Percentiles rank a stretch among this genome's conserved stretches.
Evolutionary conservation across 2,888 invertebrate species (phyloP).

Genomic region (Ectobius pallidus): DNA sequence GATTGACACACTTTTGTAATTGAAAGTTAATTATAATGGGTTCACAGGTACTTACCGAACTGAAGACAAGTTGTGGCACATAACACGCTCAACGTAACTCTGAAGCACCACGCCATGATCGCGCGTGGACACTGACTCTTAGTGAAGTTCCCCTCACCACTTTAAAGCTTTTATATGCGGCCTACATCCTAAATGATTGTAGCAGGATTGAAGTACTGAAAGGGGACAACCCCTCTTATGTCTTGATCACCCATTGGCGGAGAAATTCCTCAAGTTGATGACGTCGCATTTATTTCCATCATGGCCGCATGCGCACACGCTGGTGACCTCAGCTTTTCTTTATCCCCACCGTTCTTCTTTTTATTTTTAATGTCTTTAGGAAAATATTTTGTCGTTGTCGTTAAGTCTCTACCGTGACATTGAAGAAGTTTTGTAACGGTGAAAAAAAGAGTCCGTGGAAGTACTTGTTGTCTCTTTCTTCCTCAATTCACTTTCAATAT

Average conservation of each 20-base stretch:
- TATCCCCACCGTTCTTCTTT: background rate
- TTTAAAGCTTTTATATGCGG: slow-evolving; percentile 35
- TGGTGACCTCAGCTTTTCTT: slow-evolving; percentile 11
- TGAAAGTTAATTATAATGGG: too few relatives aligned
- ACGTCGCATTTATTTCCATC: slow-evolving; percentile 29
- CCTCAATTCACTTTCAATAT: slow-evolving; percentile 20
- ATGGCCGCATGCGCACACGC: slow-evolving; percentile 37
- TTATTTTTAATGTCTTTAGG: background rate
- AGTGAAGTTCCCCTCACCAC: slow-evolving; percentile 26
- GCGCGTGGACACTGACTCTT: slow-evolving; percentile 33
- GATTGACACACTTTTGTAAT: background rate
- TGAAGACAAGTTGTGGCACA: slow-evolving; percentile 35
- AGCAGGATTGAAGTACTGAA: slow-evolving; percentile 31
- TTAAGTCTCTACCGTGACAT: slow-evolving; percentile 15
- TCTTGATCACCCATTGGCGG: slow-evolving; percentile 39
- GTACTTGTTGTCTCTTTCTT: slow-evolving; percentile 7
- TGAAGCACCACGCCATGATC: slow-evolving; percentile 42
- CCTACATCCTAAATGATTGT: slow-evolving; percentile 36
- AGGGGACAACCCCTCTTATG: slow-evolving; percentile 40
- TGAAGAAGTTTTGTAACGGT: slow-evolving; percentile 31
- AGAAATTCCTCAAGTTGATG: slow-evolving; percentile 35
- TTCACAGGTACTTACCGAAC: slow-evolving; percentile 40
- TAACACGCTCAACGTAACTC: slow-evolving; percentile 32
- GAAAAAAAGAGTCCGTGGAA: slow-evolving; percentile 6
- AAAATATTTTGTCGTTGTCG: slow-evolving; percentile 9